Conservation (phyloP, 2,113 vertebrate species). For the Muntiacus muntjak region DNA sequence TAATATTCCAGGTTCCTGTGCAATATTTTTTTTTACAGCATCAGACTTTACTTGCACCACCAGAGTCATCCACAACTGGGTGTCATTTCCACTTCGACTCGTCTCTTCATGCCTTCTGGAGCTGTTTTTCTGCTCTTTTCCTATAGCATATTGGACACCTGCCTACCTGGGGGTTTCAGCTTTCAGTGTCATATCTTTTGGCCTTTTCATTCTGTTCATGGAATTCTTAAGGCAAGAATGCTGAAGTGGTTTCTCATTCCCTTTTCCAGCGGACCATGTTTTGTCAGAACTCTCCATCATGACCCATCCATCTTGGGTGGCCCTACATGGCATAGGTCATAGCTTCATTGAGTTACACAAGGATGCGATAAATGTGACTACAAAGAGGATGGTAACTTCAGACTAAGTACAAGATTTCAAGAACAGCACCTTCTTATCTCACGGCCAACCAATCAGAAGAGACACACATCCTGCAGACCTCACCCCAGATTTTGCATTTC, state of each 20-base stretch:
- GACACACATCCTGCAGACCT: neutral
- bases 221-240: neutral
- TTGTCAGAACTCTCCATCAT: neutral
- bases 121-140: neutral
- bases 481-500: neutral
- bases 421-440: neutral
- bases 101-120: neutral
- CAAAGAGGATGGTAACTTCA: neutral
- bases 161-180: neutral
- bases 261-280: neutral
- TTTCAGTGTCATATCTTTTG: neutral
- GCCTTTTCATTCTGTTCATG: neutral
- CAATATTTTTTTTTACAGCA: neutral
- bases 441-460: neutral
- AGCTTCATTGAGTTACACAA: neutral
- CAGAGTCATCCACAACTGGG: neutral
- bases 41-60: neutral
- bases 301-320: neutral
- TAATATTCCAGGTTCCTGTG: neutral
- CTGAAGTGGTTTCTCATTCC: neutral
- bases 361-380: neutral
- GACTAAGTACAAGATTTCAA: neutral
- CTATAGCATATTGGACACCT: neutral
- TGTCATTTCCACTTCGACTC: neutral
- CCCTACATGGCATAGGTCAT: neutral